Base-by-base conservation (phyloP, 2,797 vertebrate species). In the Mallotus villosus region DNA sequence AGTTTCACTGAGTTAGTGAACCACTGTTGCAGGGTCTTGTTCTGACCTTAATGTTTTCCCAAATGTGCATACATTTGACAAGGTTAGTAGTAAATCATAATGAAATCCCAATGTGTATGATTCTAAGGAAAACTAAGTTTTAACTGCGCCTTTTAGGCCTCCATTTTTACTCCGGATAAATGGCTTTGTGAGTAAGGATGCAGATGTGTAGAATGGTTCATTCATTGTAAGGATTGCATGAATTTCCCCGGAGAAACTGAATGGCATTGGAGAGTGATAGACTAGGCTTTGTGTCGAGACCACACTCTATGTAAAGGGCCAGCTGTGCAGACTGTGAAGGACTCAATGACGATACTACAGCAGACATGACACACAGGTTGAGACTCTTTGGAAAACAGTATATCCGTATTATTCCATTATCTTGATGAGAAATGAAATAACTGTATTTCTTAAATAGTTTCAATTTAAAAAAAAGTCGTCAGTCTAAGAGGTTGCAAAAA, bases 181-280 rank as follows among this genome's bases (percentile, higher is more conserved):
- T 17, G 69, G 75, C 74, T 53, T 19, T 79, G 79, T 80, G 11
- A 41, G 62, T 76, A 58, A 46, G 65, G 53, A 62, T 64, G 59
- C 0, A 71, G 74, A 74, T n/a, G 1, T 75, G 74, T 75, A 71
- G 66, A 71, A 19, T 78, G 51, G 51, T 55, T 55, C 51, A 55
- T 55, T 55, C 51, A 55, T 55, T 55, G 16, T 17, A 55, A 17
- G 51, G 68, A 58, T 12, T 37, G 49, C 63, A 69, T 49, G 68
- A 21, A 69, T 53, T 57, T 41, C 41, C 16, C 68, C 16, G 76
- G 57, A 78, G 67, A 24, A 75, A 74, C 5, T 14, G 6, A 34
- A 21, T 27, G 51, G 51, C 51, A 55, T n/a, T 55, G 51, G 51
- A n/a, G 19, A 17, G 51, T 55, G 17, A 55, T 17, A 55, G 19